Conservation (phyloP, 2,888 invertebrate species). For the Sylvicola fuscatus region DNA sequence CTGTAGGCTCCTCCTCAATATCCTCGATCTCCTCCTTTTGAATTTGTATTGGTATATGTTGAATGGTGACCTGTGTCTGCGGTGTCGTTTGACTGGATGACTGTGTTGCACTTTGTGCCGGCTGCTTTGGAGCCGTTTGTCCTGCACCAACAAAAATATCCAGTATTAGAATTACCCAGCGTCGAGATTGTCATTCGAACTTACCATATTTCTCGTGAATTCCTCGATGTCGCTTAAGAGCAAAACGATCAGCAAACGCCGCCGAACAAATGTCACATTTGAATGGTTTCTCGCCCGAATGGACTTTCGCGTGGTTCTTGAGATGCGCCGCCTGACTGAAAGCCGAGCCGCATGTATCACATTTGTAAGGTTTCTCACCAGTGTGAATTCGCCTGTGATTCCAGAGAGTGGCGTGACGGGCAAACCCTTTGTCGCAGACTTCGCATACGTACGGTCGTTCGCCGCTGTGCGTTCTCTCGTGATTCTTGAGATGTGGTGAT, state of each 20-base stretch:
- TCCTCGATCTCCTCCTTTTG: constrained; percentile 8
- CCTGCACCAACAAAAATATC: too few species aligned
- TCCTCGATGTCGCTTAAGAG: constrained; percentile 64
- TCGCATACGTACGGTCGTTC: constrained; percentile 78
- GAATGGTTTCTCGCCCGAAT: constrained; percentile 45
- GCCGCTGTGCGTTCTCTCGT: constrained; percentile 72
- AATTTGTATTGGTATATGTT: constrained; percentile 10
- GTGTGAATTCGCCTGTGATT: constrained; percentile 77
- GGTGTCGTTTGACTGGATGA: constrained; percentile 7
- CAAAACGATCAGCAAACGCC: constrained; percentile 72
- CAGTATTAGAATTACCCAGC: constrained; percentile 1
- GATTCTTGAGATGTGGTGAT: constrained; percentile 72
- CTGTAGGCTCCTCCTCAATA: too few species aligned
- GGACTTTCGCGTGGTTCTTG: constrained; percentile 65
- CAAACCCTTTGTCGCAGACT: constrained; percentile 74
- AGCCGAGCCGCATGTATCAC: constrained; percentile 73
- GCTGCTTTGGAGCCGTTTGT: constrained; percentile 29
- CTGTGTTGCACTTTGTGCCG: constrained; percentile 10
- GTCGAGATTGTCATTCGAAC: constrained; percentile 6
- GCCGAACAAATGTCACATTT: constrained; percentile 70
- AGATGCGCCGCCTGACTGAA: constrained; percentile 79
- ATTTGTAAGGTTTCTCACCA: constrained; percentile 39
- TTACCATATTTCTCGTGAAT: constrained; percentile 74
- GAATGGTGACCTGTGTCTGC: neutral
- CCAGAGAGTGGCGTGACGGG: constrained; percentile 72